Conservation (phyloP, 2,888 invertebrate species). For the Elegia similella region DNA sequence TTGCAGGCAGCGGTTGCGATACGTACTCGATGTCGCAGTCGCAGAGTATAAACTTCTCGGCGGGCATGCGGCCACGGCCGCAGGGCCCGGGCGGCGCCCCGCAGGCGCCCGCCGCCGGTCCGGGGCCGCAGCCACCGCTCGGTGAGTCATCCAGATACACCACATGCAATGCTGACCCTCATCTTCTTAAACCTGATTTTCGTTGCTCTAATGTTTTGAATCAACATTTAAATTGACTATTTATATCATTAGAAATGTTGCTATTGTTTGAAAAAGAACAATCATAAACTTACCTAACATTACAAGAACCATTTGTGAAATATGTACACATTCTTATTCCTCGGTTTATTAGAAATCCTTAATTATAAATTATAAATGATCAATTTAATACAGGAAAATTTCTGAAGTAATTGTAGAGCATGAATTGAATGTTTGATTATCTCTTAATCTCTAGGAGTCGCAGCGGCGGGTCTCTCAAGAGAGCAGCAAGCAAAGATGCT, state of each 20-base stretch:
- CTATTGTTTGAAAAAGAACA: too few relatives aligned
- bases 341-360: too few relatives aligned
- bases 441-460: slow-evolving; percentile 49
- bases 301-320: too few relatives aligned
- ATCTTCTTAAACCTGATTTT: background rate
- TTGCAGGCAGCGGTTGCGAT: slow-evolving; percentile 77
- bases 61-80: slow-evolving; percentile 84
- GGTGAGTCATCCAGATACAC: slow-evolving; percentile 37
- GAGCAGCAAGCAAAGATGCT: slow-evolving; percentile 86
- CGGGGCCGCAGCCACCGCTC: slow-evolving; percentile 44
- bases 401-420: too few relatives aligned
- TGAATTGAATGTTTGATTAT: too few relatives aligned
- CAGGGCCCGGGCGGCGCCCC: slow-evolving; percentile 43
- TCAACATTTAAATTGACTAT: too few relatives aligned
- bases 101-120: slow-evolving; percentile 36
- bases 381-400: too few relatives aligned
- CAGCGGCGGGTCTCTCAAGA: slow-evolving; percentile 74
- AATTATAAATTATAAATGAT: too few relatives aligned
- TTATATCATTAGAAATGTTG: too few relatives aligned
- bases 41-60: slow-evolving; percentile 92
- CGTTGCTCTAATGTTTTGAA: too few relatives aligned
- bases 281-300: too few relatives aligned
- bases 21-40: slow-evolving; percentile 90
- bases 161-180: background rate
- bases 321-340: too few relatives aligned